Evolutionary conservation across 2,113 vertebrate species (phyloP).

Genomic region (Aspidoscelis tigris): DNA sequence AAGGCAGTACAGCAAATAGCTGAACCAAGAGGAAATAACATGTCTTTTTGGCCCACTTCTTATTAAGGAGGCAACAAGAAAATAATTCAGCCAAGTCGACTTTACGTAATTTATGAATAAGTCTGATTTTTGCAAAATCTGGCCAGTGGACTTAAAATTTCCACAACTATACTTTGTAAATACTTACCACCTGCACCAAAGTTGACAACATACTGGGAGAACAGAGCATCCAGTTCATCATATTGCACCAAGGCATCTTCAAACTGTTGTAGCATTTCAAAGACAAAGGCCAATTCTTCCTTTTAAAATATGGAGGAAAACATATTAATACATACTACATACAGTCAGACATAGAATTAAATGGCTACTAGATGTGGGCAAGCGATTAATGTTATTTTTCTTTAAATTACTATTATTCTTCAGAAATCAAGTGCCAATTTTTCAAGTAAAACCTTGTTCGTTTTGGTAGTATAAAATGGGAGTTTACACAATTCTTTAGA

Average conservation of each 20-base stretch:
- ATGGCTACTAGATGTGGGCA: background rate
- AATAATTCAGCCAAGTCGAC: background rate
- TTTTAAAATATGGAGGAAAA: slow-evolving; percentile 65
- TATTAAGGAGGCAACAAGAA: background rate
- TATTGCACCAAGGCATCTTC: slow-evolving; percentile 97
- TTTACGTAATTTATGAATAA: background rate
- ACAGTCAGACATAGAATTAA: background rate
- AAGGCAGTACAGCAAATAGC: background rate
- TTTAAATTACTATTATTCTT: background rate
- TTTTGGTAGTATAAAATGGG: background rate
- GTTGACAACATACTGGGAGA: slow-evolving; percentile 98
- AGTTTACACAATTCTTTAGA: background rate
- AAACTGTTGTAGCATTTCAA: slow-evolving; percentile 99
- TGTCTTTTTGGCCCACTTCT: background rate
- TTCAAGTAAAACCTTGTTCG: background rate
- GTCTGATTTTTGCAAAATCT: background rate
- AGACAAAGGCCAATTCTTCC: slow-evolving; percentile 98
- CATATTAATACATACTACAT: background rate
- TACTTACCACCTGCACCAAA: slow-evolving; percentile 94
- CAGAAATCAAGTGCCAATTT: background rate
- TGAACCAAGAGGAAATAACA: background rate
- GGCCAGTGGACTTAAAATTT: background rate
- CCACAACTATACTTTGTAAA: background rate
- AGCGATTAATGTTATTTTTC: background rate
- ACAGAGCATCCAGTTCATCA: slow-evolving; percentile 97